Evolutionary conservation across 2,113 vertebrate species (phyloP).

Genomic region (Dipodomys stephensi): DNA sequence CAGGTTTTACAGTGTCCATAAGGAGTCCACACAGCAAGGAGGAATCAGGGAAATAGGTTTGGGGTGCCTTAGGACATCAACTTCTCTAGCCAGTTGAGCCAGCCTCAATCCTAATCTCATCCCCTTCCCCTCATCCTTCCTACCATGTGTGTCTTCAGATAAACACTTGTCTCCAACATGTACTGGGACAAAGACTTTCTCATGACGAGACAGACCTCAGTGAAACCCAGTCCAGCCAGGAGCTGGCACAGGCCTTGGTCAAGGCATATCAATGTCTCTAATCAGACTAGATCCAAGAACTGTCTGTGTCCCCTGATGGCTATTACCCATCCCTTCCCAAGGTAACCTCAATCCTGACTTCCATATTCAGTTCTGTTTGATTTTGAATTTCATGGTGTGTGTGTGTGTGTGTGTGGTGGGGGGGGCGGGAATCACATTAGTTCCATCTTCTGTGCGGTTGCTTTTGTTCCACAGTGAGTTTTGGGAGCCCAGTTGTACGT

Average conservation of each 20-base stretch:
- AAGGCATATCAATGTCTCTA: too few species aligned
- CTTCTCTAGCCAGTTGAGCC: neutral
- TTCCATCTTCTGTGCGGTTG: neutral
- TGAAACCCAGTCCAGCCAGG: too few species aligned
- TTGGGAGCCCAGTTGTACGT: too few species aligned
- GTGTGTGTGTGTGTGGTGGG: neutral
- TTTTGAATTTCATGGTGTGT: neutral
- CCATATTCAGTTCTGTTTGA: neutral
- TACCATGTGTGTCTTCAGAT: neutral
- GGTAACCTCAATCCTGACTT: neutral
- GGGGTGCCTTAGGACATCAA: neutral
- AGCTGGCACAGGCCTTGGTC: neutral
- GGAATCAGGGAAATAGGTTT: neutral
- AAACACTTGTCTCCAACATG: neutral
- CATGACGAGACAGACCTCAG: neutral
- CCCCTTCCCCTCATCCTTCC: neutral
- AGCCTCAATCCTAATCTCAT: neutral
- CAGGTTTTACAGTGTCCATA: neutral
- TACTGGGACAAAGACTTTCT: neutral
- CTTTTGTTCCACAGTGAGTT: neutral
- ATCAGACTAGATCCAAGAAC: neutral
- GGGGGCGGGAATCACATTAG: neutral
- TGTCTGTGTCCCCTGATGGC: neutral
- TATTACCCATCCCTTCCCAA: too few species aligned
- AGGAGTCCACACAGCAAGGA: neutral